Evolutionary conservation across 2,113 vertebrate genomes (phyloP).

Genomic region (Speoplatyrhinus poulsoni): DNA sequence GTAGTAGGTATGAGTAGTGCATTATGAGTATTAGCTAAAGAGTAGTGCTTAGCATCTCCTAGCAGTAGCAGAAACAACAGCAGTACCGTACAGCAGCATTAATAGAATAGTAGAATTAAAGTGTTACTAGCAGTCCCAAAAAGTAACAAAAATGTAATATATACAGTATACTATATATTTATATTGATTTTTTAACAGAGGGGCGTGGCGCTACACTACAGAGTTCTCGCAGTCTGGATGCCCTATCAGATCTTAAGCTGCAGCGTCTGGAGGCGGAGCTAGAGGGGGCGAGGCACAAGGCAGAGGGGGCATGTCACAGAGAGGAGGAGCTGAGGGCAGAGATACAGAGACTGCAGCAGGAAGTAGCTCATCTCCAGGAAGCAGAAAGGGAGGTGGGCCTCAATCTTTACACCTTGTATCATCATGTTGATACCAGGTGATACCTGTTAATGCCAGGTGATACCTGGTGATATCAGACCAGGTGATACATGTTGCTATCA

Average conservation of each 20-base stretch:
- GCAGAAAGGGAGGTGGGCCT: conserved; percentile 70
- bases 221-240: conserved; percentile 75
- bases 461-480: too few relatives aligned
- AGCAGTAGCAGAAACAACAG: not conserved
- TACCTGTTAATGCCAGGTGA: too few relatives aligned
- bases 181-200: conserved; percentile 49
- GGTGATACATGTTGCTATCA: too few relatives aligned
- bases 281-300: conserved; percentile 80
- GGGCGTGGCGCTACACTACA: conserved; percentile 72
- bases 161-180: not conserved
- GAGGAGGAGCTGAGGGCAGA: conserved; percentile 85
- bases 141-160: not conserved
- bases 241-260: conserved; percentile 73
- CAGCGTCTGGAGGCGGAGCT: conserved; percentile 82
- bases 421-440: too few relatives aligned
- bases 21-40: not conserved
- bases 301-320: conserved; percentile 80
- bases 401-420: not conserved
- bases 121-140: not conserved
- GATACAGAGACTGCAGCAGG: conserved; percentile 81
- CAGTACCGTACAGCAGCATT: not conserved
- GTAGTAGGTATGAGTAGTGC: not conserved
- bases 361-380: conserved; percentile 83
- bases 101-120: not conserved
- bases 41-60: not conserved